Conservation (phyloP, 1,140 invertebrate species). For the Meloidogyne chitwoodi region DNA sequence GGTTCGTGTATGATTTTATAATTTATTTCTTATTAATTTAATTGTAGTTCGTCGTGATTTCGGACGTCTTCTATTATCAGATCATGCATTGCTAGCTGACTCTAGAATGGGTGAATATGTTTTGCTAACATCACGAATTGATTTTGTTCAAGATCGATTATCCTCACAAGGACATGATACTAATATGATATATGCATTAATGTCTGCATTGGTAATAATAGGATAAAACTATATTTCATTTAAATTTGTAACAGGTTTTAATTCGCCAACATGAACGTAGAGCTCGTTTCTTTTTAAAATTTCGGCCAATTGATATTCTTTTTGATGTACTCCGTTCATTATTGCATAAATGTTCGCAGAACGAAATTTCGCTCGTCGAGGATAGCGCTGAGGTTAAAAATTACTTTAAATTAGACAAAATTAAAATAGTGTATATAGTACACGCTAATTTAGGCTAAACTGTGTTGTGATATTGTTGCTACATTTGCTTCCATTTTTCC, state of each 20-base stretch:
- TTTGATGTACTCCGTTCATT: background rate
- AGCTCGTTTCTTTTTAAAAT: conserved; percentile 12
- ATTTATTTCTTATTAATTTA: no score
- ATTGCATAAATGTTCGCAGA: background rate
- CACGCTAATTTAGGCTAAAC: conserved; percentile 10
- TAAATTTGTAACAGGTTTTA: background rate
- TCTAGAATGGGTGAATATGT: conserved; percentile 24
- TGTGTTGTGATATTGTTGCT: conserved; percentile 22
- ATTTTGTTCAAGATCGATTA: background rate
- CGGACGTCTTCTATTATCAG: conserved; percentile 9
- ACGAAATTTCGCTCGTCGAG: background rate
- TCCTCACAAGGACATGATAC: background rate
- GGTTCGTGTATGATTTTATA: no score
- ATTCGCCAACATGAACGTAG: conserved; percentile 11
- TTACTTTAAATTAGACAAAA: no score
- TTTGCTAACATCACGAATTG: background rate
- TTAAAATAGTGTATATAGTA: no score
- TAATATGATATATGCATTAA: background rate
- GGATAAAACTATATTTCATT: background rate
- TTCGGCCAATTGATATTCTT: conserved; percentile 9
- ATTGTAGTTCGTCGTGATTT: conserved; percentile 4
- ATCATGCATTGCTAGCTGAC: conserved; percentile 11
- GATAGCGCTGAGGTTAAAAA: background rate
- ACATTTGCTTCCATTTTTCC: conserved; percentile 15
- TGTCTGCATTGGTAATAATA: background rate